These are phyloP conservation scores for Alfaro cultratus DNA, from an alignment of 2,797 vertebrate species.

Conservation along the genomic window DNA sequence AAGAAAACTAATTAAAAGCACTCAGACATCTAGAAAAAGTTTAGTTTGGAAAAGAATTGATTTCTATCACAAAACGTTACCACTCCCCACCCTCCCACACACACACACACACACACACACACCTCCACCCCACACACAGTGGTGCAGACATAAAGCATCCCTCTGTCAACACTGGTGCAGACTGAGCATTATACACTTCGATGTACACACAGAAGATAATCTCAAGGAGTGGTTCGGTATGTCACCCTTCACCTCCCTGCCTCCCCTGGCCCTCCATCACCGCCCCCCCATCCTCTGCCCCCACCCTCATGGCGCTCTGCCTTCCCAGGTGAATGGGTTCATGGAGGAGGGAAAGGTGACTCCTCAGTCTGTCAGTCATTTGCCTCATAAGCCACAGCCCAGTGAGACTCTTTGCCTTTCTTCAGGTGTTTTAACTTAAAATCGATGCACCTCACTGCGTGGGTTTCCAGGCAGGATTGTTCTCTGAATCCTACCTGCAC, in stretches of 20 bases:
- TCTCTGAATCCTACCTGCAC: not conserved
- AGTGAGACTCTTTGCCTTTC: not conserved
- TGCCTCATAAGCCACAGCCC: not conserved
- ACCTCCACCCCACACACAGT: not conserved
- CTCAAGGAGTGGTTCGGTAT: constrained; percentile 59
- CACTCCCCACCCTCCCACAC: not conserved
- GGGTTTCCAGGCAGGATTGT: too few relatives aligned
- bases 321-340: constrained; percentile 68
- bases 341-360: constrained; percentile 50
- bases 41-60: not conserved
- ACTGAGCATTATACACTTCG: not conserved
- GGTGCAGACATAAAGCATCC: constrained; percentile 12
- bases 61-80: not conserved
- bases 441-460: not conserved
- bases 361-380: constrained; percentile 14
- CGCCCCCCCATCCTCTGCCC: constrained; percentile 27
- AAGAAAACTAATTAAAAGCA: not conserved
- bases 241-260: constrained; percentile 55
- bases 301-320: constrained; percentile 33
- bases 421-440: not conserved
- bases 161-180: constrained; percentile 25
- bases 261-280: not conserved
- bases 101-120: not conserved
- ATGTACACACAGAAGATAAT: constrained; percentile 24
- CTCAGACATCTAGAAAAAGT: not conserved